Base-by-base conservation (phyloP, 1,140 invertebrate genomes). In the Nymphalis io region DNA sequence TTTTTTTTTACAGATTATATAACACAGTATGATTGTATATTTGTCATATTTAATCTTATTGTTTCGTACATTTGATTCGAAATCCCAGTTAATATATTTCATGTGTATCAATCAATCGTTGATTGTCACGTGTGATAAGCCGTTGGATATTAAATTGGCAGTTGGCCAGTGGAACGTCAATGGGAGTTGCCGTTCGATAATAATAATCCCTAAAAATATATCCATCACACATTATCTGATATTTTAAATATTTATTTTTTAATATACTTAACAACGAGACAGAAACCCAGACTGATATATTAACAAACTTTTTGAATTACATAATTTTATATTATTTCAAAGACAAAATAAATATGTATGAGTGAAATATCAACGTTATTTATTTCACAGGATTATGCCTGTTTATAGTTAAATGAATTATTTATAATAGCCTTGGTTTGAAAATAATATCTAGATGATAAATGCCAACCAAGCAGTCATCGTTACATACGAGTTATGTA, bases 51-150 rank as follows among this genome's bases (percentile, higher is more conserved):
- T 51, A 51, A 51, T 55, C 21, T 23, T 44, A 12, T 55, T 40
- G 40, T n/a, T 21, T 60, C 10, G 39, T 23, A 44, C 16, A 23
- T 60, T 40, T 23, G 8, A 11, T 18, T 51, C 10, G 33, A 53
- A 63, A 63, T 39, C 27, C 27, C 16, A 48, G 61, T 39, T 53
- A 57, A 16, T 57, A 42, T 44, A 51, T 20, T 57, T 57, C 38
- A 20, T 18, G 3, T 57, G 44, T 38, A 59, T 66, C 55, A 23
- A 70, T 70, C 68, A 70, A 63, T 63, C 68, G 27, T 55, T 55
- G 68, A 59, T 48, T 58, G 60, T 63, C 68, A 70, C 53, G 42
- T 46, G 23, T 53, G 68, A 70, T 70, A 70, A 63, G 18, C 48
- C 48, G 51, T 64, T 64, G 62, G 39, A 64, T 63, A 62, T 48